Percentiles rank a stretch among this genome's conserved stretches.
phyloP scores from a whole-genome alignment of 2,797 vertebrate species.

The Carcharodon carcharias region DNA sequence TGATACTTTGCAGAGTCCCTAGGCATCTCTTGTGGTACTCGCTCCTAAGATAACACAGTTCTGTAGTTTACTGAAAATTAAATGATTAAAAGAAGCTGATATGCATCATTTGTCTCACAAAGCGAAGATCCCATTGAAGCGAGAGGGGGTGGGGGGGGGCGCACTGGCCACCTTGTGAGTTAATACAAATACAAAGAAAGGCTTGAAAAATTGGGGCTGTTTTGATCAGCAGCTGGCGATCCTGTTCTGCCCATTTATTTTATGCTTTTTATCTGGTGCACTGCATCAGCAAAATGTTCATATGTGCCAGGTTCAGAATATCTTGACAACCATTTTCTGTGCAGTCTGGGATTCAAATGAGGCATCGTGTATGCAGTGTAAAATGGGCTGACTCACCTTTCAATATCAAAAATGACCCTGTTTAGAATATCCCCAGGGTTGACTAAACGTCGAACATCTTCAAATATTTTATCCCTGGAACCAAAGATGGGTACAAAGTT shows the following conservation, averaged over 20 bases:
- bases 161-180: not conserved
- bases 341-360: not conserved
- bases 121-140: not conserved
- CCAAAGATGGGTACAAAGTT: slow-evolving; percentile 40
- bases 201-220: not conserved
- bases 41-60: not conserved
- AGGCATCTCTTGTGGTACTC: not conserved
- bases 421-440: slow-evolving; percentile 65
- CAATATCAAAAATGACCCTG: slow-evolving; percentile 75
- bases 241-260: not conserved
- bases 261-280: not conserved
- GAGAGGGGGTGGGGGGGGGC: not conserved
- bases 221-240: not conserved
- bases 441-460: slow-evolving; percentile 72
- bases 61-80: not conserved
- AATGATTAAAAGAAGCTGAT: not conserved
- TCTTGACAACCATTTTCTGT: not conserved
- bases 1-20: not conserved
- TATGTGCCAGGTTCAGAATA: not conserved
- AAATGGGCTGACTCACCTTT: slow-evolving; percentile 42
- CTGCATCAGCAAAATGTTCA: not conserved
- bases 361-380: not conserved
- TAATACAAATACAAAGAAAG: not conserved
- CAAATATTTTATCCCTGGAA: slow-evolving; percentile 73
- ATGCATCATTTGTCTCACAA: not conserved